Base-by-base conservation (phyloP, 2,888 invertebrate species). In the Caradrina clavipalpis region DNA sequence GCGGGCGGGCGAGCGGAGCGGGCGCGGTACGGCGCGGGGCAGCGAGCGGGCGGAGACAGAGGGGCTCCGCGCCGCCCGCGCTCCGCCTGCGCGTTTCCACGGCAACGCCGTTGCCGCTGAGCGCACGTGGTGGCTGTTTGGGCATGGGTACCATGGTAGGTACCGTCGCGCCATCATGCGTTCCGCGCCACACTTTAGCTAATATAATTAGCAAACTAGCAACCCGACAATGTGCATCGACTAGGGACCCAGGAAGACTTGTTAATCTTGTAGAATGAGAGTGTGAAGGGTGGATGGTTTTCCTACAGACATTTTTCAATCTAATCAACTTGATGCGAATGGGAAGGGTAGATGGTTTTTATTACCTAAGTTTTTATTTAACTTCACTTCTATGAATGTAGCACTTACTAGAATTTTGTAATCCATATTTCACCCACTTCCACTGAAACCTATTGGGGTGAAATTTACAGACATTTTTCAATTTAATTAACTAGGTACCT, bases 51-150 rank as follows among this genome's bases (percentile, higher is more conserved):
- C 57, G 73, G 77, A 90, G 92, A 89, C 86, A 89, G 91, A 84
- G 91, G 90, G 87, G 87, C 90, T 89, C 89, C 91, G 93, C 92
- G 92, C 92, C 93, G 87, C 88, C 88, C 84, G 78, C 82, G 64
- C 71, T 76, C 69, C 73, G 71, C 73, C 81, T 56, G 74, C 63
- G 64, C 81, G 84, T 82, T 75, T 67, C 84, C 84, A 79, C 62
- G 82, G 82, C 76, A 82, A 82, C 81, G 81, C 69, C 66, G 71
- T 64, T 71, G 74, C 73, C 83, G 82, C 74, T 59, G 60, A 56
- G 60, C 81, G 84, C 84, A 79, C 81, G 82, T 86, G 84, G 83
- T 85, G 82, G 62, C 69, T 65, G 56, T 63, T 65, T 57, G 76
- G 76, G 22, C 56, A 35, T 55, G 49, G 35, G 56, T 56, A 21